Evolutionary conservation across 2,888 invertebrate species (phyloP).

Genomic region (Euplagia quadripunctaria): DNA sequence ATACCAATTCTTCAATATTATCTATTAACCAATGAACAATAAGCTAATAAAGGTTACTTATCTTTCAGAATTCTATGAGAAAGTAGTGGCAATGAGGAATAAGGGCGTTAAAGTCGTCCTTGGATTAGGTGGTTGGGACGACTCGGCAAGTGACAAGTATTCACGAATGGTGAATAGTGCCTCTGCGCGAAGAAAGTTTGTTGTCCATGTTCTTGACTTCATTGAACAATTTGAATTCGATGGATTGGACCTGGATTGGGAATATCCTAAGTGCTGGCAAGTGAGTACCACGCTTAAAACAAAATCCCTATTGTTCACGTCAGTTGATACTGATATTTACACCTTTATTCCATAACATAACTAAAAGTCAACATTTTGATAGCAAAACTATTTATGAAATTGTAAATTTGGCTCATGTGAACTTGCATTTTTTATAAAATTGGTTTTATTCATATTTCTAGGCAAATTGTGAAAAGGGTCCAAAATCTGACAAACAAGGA

Average conservation of each 20-base stretch:
- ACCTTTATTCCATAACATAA: too few relatives aligned
- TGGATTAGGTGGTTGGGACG: slow-evolving; percentile 98
- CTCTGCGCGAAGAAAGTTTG: slow-evolving; percentile 90
- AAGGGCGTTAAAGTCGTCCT: slow-evolving; percentile 93
- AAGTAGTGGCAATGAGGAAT: slow-evolving; percentile 91
- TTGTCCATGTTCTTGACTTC: slow-evolving; percentile 92
- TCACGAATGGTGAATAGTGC: slow-evolving; percentile 93
- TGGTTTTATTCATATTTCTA: slow-evolving; percentile 52
- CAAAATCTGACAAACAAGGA: slow-evolving; percentile 92
- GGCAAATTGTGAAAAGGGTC: slow-evolving; percentile 94
- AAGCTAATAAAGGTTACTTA: not conserved
- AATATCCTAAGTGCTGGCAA: slow-evolving; percentile 97
- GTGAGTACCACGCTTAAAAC: slow-evolving; percentile 64
- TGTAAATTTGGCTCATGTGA: too few relatives aligned
- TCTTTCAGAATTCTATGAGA: slow-evolving; percentile 92
- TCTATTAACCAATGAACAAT: not conserved
- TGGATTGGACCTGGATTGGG: slow-evolving; percentile 97
- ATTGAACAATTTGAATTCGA: slow-evolving; percentile 94
- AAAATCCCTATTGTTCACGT: not conserved
- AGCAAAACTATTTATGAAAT: too few relatives aligned
- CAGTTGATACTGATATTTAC: not conserved
- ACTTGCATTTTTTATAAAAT: too few relatives aligned
- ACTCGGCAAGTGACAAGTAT: slow-evolving; percentile 96
- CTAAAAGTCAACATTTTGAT: too few relatives aligned
- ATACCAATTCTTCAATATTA: too few relatives aligned